Conservation (phyloP, 2,113 vertebrate genomes). For the Fulmarus glacialis region DNA sequence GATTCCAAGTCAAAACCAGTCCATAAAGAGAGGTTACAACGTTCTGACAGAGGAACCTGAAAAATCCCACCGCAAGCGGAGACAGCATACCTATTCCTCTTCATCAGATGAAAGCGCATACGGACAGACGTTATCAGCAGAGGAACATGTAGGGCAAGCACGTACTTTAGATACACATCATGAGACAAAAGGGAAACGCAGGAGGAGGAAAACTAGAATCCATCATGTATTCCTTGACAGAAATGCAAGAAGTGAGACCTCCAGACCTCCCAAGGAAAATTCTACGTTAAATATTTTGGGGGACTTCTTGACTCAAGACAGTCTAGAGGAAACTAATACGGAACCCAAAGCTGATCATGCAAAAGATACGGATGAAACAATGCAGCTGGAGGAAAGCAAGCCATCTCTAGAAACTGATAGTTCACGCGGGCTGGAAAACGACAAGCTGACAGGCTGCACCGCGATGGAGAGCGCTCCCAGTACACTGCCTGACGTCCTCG, state of each 20-base stretch:
- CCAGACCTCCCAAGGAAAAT: neutral
- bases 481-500: neutral
- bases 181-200: constrained; percentile 66
- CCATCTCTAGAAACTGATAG: neutral
- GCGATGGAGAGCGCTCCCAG: neutral
- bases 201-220: constrained; percentile 55
- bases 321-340: neutral
- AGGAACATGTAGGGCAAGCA: neutral
- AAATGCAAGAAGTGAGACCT: neutral
- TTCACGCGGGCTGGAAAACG: neutral
- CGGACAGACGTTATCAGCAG: neutral
- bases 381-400: constrained; percentile 24
- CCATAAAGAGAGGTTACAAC: constrained; percentile 73
- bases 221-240: neutral
- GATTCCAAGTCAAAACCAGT: constrained; percentile 32
- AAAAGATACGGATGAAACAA: neutral
- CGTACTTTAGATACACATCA: neutral
- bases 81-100: constrained; percentile 48
- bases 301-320: neutral
- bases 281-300: neutral
- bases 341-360: neutral
- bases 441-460: fast-evolving
- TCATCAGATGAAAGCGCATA: constrained; percentile 69
- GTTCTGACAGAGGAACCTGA: constrained; percentile 64
- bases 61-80: constrained; percentile 62